A percentile compares a stretch with the other conserved stretches of the same genome.
phyloP scores from a whole-genome alignment of 1,140 invertebrate genomes.

The Drosophila ohnishii region DNA sequence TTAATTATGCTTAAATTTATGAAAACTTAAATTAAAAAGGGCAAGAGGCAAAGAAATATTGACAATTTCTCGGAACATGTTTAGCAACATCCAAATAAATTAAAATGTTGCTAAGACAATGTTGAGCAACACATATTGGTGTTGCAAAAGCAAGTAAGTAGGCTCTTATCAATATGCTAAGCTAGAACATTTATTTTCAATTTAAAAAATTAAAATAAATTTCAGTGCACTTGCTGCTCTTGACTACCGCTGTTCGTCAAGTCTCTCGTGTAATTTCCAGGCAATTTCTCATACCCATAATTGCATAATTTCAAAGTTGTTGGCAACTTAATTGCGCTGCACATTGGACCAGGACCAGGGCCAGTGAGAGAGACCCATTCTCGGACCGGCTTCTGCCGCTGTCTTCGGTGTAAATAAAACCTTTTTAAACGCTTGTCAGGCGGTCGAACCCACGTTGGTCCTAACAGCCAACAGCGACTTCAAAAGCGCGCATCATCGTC shows the following conservation, averaged over 20 bases:
- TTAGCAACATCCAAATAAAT: not conserved
- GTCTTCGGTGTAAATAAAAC: slow-evolving; percentile 80
- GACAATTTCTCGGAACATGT: not conserved
- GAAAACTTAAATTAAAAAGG: not conserved
- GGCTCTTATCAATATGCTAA: too few species aligned
- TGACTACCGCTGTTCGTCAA: slow-evolving; percentile 69
- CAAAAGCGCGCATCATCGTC: slow-evolving; percentile 75
- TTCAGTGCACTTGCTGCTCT: slow-evolving; percentile 11
- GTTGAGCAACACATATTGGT: too few species aligned
- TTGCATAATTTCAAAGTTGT: slow-evolving; percentile 83
- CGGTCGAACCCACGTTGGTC: slow-evolving; percentile 49
- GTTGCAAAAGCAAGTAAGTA: not conserved
- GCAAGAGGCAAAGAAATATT: not conserved
- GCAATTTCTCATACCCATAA: slow-evolving; percentile 83
- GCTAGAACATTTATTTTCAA: not conserved
- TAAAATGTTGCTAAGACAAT: not conserved
- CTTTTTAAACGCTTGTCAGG: slow-evolving; percentile 81
- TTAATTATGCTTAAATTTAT: not conserved
- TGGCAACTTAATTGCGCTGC: slow-evolving; percentile 82
- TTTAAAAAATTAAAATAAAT: not conserved
- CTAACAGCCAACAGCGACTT: slow-evolving; percentile 64
- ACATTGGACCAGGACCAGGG: slow-evolving; percentile 54
- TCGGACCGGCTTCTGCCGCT: slow-evolving; percentile 30
- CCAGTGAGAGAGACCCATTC: slow-evolving; percentile 22
- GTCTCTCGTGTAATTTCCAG: slow-evolving; percentile 79